Evolutionary conservation across 1,140 invertebrate species (phyloP).

Genomic region (Zaprionus ghesquierei): DNA sequence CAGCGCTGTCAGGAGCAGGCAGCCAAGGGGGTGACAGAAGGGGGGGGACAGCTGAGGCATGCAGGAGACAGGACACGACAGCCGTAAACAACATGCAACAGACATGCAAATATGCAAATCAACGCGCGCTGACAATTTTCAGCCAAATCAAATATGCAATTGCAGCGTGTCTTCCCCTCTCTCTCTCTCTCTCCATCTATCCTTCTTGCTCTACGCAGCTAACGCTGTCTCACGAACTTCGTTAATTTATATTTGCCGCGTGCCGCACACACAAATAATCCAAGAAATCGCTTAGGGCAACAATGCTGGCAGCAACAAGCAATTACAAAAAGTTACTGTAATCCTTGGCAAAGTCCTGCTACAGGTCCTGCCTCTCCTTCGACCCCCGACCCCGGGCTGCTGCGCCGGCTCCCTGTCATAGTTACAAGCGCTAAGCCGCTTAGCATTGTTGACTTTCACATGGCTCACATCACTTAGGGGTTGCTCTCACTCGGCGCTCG

Average conservation of each 20-base stretch:
- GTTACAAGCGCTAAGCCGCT: slow-evolving; percentile 77
- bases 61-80: slow-evolving; percentile 29
- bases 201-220: slow-evolving; percentile 1
- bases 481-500: slow-evolving; percentile 29
- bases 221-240: slow-evolving; percentile 62
- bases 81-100: slow-evolving; percentile 38
- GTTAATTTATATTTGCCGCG: slow-evolving; percentile 79
- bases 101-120: slow-evolving; percentile 80
- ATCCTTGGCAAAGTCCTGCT: slow-evolving; percentile 43
- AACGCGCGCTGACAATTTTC: slow-evolving; percentile 68
- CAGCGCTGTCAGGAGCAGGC: background rate
- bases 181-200: slow-evolving; percentile 8
- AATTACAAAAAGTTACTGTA: slow-evolving; percentile 79
- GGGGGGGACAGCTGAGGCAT: slow-evolving; percentile 6
- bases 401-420: slow-evolving; percentile 63
- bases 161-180: slow-evolving; percentile 6
- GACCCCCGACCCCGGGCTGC: background rate
- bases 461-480: slow-evolving; percentile 70
- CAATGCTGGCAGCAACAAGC: slow-evolving; percentile 57
- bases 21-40: background rate
- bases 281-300: slow-evolving; percentile 59
- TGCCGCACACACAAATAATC: slow-evolving; percentile 56
- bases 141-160: slow-evolving; percentile 72
- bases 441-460: slow-evolving; percentile 79
- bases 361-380: background rate